Conservation (phyloP, 2,113 vertebrate genomes). For the Nesogale talazaci region DNA sequence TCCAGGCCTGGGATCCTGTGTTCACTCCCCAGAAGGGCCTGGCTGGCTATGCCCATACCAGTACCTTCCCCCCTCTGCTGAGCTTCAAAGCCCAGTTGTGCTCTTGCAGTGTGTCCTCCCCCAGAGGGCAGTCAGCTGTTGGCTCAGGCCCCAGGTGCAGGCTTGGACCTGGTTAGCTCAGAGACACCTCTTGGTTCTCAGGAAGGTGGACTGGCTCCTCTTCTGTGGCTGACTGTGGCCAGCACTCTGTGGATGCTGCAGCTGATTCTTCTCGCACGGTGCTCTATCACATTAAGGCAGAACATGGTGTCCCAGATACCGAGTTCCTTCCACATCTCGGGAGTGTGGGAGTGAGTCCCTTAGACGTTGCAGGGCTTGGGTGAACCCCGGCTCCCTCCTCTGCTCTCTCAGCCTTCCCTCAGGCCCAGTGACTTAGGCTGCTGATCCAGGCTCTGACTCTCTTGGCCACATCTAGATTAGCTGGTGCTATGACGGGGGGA, state of each 20-base stretch:
- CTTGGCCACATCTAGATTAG: too few relatives aligned
- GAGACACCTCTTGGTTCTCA: background rate
- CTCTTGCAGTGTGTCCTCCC: background rate
- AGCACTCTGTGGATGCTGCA: background rate
- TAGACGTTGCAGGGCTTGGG: background rate
- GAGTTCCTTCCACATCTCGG: too few relatives aligned
- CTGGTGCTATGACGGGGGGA: background rate
- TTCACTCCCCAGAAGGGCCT: background rate
- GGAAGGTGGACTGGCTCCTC: background rate
- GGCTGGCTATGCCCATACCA: background rate
- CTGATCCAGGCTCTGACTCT: too few relatives aligned
- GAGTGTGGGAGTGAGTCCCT: background rate
- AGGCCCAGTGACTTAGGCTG: too few relatives aligned
- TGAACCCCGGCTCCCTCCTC: background rate
- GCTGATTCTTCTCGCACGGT: background rate
- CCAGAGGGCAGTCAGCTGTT: background rate
- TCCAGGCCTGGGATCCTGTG: background rate
- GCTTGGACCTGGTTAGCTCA: background rate
- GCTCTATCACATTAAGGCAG: background rate
- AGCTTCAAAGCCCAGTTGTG: background rate
- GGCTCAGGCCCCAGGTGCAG: background rate
- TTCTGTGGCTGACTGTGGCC: background rate
- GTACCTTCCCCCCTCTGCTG: background rate
- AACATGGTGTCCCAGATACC: background rate
- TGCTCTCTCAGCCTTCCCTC: background rate